Conservation (phyloP, 2,888 invertebrate species). For the Drosophila seclusa region DNA sequence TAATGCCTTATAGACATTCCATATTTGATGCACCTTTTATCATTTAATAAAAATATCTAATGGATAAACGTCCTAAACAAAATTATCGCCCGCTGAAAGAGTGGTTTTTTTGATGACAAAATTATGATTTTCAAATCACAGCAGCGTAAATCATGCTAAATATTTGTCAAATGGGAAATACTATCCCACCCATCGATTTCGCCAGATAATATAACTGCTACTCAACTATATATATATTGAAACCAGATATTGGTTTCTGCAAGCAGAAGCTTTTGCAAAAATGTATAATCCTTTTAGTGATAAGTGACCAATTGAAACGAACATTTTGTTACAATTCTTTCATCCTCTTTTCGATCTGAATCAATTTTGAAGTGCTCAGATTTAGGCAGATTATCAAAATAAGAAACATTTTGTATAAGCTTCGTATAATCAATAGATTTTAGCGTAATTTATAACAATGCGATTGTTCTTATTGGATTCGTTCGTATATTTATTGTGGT, state of each 20-base stretch:
- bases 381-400: not conserved
- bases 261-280: not conserved
- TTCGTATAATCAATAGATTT: not conserved
- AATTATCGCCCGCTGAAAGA: not conserved
- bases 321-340: not conserved
- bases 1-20: too few species aligned
- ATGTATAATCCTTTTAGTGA: not conserved
- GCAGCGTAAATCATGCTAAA: not conserved
- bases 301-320: not conserved
- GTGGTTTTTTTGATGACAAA: not conserved
- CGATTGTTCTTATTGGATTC: slow-evolving; percentile 9
- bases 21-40: not conserved
- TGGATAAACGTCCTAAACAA: not conserved
- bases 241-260: not conserved
- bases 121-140: not conserved
- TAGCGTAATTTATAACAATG: slow-evolving; percentile 3
- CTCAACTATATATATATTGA: not conserved
- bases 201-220: not conserved
- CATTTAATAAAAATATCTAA: not conserved
- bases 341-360: not conserved
- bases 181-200: not conserved
- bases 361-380: not conserved
- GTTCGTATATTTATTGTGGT: not conserved
- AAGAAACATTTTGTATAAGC: not conserved
- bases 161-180: not conserved